Percentiles rank a stretch among this genome's conserved stretches.
phyloP scores from a whole-genome alignment of 2,113 vertebrate species.

The Melanotaenia duboulayi region DNA sequence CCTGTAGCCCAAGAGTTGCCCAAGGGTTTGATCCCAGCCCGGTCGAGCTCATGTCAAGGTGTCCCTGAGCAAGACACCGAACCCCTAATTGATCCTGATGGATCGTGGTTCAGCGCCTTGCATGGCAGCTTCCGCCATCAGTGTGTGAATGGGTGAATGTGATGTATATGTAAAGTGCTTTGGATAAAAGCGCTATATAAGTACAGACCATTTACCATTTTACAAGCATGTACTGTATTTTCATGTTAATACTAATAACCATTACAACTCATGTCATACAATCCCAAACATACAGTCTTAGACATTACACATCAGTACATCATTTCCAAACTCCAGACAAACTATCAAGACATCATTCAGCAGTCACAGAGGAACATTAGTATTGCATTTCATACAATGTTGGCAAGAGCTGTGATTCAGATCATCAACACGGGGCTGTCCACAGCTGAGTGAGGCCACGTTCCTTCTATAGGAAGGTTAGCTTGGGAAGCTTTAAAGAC shows the following conservation, averaged over 20 bases:
- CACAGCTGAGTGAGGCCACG: slow-evolving; percentile 28
- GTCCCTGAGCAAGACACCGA: no score
- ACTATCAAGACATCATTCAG: slow-evolving; percentile 67
- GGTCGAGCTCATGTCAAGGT: no score
- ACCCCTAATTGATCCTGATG: no score
- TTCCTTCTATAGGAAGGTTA: slow-evolving; percentile 16
- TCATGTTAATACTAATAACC: slow-evolving; percentile 76
- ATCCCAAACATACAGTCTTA: slow-evolving; percentile 70
- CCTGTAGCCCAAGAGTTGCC: no score
- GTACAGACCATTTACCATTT: no score
- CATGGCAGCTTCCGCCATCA: no score
- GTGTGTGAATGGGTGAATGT: no score
- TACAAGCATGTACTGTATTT: slow-evolving; percentile 77
- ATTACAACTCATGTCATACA: slow-evolving; percentile 73
- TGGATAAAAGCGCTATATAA: no score
- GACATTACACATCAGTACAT: slow-evolving; percentile 60
- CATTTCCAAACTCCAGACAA: slow-evolving; percentile 51
- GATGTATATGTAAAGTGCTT: no score
- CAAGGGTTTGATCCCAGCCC: no score
- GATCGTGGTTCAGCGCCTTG: no score
- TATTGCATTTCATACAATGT: slow-evolving; percentile 61
- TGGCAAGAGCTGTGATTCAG: slow-evolving; percentile 42
- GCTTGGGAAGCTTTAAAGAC: slow-evolving; percentile 33
- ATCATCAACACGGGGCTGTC: slow-evolving; percentile 17
- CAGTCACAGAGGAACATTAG: slow-evolving; percentile 72